These are phyloP conservation scores for Neodiprion virginianus DNA, from an alignment of 1,140 invertebrate genomes.

Conservation along the genomic window DNA sequence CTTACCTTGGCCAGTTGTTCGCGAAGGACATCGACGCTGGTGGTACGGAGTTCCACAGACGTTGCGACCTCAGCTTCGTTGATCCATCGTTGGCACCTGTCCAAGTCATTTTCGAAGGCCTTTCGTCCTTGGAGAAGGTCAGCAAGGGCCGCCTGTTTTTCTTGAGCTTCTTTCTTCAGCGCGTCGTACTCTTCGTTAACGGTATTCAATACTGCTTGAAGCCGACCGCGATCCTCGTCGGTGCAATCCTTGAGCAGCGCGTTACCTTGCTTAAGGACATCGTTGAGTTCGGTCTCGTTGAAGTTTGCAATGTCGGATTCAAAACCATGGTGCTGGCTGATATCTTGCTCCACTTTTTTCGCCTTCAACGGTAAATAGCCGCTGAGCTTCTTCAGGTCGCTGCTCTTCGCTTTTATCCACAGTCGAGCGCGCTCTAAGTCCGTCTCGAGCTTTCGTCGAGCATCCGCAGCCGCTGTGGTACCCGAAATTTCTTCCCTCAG, in stretches of 20 bases:
- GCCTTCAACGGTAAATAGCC: slow-evolving; percentile 78
- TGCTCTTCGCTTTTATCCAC: slow-evolving; percentile 80
- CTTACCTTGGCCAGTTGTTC: slow-evolving; percentile 80
- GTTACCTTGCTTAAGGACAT: slow-evolving; percentile 78
- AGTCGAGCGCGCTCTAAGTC: slow-evolving; percentile 78
- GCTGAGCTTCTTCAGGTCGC: slow-evolving; percentile 77
- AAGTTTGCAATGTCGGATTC: slow-evolving; percentile 81
- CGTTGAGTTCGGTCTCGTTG: slow-evolving; percentile 75
- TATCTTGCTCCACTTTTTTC: slow-evolving; percentile 78
- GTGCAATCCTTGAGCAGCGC: slow-evolving; percentile 82
- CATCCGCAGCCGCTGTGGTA: slow-evolving; percentile 70
- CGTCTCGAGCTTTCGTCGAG: slow-evolving; percentile 77
- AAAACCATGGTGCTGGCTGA: slow-evolving; percentile 75
- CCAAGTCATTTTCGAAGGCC: slow-evolving; percentile 80
- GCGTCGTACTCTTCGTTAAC: slow-evolving; percentile 73
- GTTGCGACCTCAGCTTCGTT: slow-evolving; percentile 87
- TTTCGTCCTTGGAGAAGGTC: slow-evolving; percentile 79
- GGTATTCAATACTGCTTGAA: slow-evolving; percentile 73
- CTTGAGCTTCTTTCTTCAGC: slow-evolving; percentile 73
- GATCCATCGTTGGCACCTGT: slow-evolving; percentile 83
- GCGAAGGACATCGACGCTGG: slow-evolving; percentile 80
- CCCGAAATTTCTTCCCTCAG: slow-evolving; percentile 77
- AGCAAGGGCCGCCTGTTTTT: slow-evolving; percentile 75
- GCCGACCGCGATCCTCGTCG: slow-evolving; percentile 70
- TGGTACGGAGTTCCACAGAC: slow-evolving; percentile 77